phyloP scores from a whole-genome alignment of 2,113 vertebrate species.

The Poeciliopsis prolifica region DNA sequence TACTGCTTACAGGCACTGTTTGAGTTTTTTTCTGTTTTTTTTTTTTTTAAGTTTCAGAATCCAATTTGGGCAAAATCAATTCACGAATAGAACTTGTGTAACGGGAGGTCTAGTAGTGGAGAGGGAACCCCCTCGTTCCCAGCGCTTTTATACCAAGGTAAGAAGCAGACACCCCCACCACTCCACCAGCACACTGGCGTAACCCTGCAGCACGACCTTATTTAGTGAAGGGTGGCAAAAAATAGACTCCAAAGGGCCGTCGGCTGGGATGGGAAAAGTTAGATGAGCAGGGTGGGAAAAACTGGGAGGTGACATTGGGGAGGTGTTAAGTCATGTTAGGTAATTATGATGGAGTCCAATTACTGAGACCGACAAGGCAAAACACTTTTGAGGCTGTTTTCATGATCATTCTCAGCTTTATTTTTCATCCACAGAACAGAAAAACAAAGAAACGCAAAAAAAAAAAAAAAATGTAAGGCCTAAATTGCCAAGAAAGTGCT shows the following conservation, averaged over 20 bases:
- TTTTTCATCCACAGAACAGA: slow-evolving; percentile 23
- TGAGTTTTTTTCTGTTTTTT: neutral
- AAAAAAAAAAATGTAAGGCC: neutral
- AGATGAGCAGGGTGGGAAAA: slow-evolving; percentile 36
- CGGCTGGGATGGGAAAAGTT: slow-evolving; percentile 42
- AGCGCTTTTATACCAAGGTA: slow-evolving; percentile 90
- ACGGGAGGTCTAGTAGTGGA: slow-evolving; percentile 27
- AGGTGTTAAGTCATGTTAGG: slow-evolving; percentile 4
- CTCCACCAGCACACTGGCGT: slow-evolving; percentile 49
- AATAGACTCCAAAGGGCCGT: slow-evolving; percentile 90
- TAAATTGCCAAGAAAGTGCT: neutral
- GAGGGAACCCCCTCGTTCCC: slow-evolving; percentile 83
- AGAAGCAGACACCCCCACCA: slow-evolving; percentile 77
- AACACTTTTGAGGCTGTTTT: slow-evolving; percentile 57
- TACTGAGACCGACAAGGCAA: slow-evolving; percentile 60
- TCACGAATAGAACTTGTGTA: slow-evolving; percentile 3
- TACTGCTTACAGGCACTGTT: slow-evolving; percentile 13
- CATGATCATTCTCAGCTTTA: slow-evolving; percentile 2
- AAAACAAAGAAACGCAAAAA: neutral
- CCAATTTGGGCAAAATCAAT: slow-evolving; percentile 8
- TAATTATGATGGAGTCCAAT: slow-evolving; percentile 63
- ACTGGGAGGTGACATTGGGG: slow-evolving; percentile 29
- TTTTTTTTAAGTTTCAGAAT: neutral
- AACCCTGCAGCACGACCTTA: slow-evolving; percentile 85
- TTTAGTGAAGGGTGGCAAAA: slow-evolving; percentile 97